Conservation (phyloP, 2,888 invertebrate species). For the Drosophila neonasuta region DNA sequence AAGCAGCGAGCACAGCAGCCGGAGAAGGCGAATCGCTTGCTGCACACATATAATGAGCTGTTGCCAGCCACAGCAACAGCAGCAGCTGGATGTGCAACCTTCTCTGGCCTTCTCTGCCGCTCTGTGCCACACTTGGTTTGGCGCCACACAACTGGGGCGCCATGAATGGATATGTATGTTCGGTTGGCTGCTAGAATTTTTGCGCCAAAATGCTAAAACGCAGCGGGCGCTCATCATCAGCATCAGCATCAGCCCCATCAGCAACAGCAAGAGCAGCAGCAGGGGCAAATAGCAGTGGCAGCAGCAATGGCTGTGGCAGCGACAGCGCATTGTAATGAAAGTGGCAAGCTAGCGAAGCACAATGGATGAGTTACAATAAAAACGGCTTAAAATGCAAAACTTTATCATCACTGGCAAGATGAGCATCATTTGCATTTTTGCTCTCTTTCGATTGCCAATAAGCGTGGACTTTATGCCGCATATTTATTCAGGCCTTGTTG, state of each 20-base stretch:
- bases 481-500: conserved; percentile 33
- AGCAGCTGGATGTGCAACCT: conserved; percentile 17
- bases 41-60: conserved; percentile 71
- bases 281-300: conserved; percentile 1
- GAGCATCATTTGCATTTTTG: conserved; percentile 47
- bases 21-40: conserved; percentile 35
- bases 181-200: conserved; percentile 57
- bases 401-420: conserved; percentile 18
- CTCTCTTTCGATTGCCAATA: conserved; percentile 50
- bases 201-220: conserved; percentile 69
- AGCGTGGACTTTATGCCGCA: conserved; percentile 18
- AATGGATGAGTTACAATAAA: conserved; percentile 60
- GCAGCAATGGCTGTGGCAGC: background rate
- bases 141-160: conserved; percentile 61
- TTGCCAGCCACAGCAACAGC: conserved; percentile 37
- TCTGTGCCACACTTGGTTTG: conserved; percentile 23
- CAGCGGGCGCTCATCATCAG: conserved; percentile 66
- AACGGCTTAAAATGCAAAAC: conserved; percentile 66
- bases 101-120: background rate
- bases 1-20: conserved; percentile 24
- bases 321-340: conserved; percentile 45
- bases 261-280: background rate
- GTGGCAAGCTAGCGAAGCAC: conserved; percentile 48
- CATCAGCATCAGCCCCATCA: conserved; percentile 14
- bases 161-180: conserved; percentile 44